Evolutionary conservation across 1,140 invertebrate genomes (phyloP), one percentile per base, ranked within the genome.

Genomic region (Oryctes rhinoceros): DNA sequence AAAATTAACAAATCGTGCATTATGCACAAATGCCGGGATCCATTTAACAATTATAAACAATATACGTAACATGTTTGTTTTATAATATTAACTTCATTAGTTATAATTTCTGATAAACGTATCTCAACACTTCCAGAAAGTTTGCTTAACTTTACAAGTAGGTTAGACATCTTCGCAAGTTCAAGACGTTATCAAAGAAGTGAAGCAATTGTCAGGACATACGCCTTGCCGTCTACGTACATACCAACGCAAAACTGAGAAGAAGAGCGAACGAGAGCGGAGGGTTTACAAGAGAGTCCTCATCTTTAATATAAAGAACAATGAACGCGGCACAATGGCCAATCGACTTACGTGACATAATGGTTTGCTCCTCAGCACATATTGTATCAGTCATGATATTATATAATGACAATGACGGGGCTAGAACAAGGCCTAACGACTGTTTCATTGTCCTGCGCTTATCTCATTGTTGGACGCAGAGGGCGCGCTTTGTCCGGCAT

Each of bases 311-410:
- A 83, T 83, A 83, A 83, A 82, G 81, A 83, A 84, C 83, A 84
- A 84, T 81, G 80, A 79, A 78, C 59, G 74, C 35, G 49, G 81
- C 79, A 85, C 84, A 84, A 83, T 84, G 80, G 80, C 82, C 82
- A 84, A 83, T 83, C 80, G 80, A 84, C 83, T 84, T 85, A 83
- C 83, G 84, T 83, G 84, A 84, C 84, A 85, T 83, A 84, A 85
- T 85, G 84, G 82, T 78, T 71, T 80, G 82, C 80, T 82, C 78
- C 80, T 49, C 80, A 81, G 81, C 82, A 84, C 81, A 85, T 84
- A 84, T 85, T 84, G 83, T 82, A 83, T 85, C 83, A 83, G 78
- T 67, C 80, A 84, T 81, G 83, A 85, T 85, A 85, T 85, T 84
- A 83, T 83, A 83, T 85, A 84, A 85, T 84, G 83, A 84, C 84